phyloP scores from a whole-genome alignment of 2,797 vertebrate species.

The Hozukius guyotensis region DNA sequence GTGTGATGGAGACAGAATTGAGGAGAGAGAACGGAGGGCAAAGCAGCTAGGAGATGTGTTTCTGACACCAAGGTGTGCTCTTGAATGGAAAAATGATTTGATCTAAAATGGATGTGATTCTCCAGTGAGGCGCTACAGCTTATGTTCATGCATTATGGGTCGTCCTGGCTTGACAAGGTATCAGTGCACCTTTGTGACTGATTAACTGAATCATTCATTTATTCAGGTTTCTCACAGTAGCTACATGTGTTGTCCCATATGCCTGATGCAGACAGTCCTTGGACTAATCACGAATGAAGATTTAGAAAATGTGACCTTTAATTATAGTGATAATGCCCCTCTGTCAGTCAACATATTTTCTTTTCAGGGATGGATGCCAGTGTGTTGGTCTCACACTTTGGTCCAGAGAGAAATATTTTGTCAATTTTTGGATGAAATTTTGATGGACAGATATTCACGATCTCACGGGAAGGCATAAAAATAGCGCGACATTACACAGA shows the following conservation, averaged over 20 bases:
- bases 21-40: constrained; percentile 5
- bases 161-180: not conserved
- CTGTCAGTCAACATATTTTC: not conserved
- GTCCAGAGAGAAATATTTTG: not conserved
- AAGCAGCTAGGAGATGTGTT: not conserved
- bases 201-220: not conserved
- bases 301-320: not conserved
- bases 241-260: not conserved
- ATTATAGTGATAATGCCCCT: not conserved
- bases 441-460: not conserved
- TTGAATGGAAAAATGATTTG: not conserved
- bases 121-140: not conserved
- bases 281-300: not conserved
- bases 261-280: not conserved
- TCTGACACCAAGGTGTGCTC: not conserved
- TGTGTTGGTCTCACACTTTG: not conserved
- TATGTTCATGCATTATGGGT: not conserved
- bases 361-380: not conserved
- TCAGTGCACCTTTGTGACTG: not conserved
- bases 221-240: not conserved
- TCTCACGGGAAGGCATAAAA: not conserved
- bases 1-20: constrained; percentile 24
- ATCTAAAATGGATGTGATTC: not conserved
- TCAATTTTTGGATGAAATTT: not conserved
- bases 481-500: rapidly evolving